Conservation (phyloP, 53 echinoderm and acorn worm genomes). For the Apostichopus leukothele region DNA sequence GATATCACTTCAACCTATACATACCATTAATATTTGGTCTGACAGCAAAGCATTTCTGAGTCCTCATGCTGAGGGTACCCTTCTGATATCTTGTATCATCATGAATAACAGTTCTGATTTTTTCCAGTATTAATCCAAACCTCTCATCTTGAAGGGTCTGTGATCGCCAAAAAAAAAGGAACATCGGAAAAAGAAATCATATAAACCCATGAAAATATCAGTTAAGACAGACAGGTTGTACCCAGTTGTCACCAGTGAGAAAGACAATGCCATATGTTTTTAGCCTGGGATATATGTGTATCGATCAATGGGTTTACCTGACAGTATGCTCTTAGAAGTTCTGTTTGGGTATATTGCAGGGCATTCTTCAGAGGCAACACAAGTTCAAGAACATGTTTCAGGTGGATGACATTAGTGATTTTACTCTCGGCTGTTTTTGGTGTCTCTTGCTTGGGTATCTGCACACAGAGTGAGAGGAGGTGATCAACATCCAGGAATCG, state of each 20-base stretch:
- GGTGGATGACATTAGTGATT: conserved; percentile 87
- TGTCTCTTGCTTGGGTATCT: conserved; percentile 94
- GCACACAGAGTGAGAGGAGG: conserved; percentile 91
- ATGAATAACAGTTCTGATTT: conserved; percentile 82
- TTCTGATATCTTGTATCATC: conserved; percentile 96
- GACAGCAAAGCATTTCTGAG: conserved; percentile 99
- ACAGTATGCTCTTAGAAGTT: conserved; percentile 78
- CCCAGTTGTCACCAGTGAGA: no score
- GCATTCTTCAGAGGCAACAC: conserved; percentile 75
- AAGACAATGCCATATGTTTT: no score
- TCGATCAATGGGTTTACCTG: conserved; percentile 48
- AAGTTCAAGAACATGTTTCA: conserved; percentile 88
- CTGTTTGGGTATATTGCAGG: conserved; percentile 65
- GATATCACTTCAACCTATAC: neutral
- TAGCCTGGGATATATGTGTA: no score
- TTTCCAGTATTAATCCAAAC: conserved; percentile 74
- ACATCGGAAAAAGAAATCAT: no score
- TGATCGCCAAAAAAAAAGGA: neutral
- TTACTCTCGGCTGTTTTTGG: conserved; percentile 82
- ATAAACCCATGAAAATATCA: no score
- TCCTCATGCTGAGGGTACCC: conserved; percentile 92
- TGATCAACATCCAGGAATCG: conserved; percentile 94
- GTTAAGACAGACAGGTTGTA: no score
- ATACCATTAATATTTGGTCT: conserved; percentile 93
- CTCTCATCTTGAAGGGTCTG: conserved; percentile 77